Conservation (phyloP, 2,888 invertebrate species). For the Phania funesta region DNA sequence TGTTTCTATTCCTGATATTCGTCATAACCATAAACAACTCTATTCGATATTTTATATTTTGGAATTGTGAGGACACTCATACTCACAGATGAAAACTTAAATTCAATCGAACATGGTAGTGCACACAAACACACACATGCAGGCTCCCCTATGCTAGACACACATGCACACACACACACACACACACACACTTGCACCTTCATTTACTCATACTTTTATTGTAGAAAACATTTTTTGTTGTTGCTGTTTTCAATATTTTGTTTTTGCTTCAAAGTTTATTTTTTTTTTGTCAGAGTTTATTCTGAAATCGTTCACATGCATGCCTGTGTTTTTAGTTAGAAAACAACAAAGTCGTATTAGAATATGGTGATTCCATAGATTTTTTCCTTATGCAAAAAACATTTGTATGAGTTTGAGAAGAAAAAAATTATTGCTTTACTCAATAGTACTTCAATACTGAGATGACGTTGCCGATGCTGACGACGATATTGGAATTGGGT, state of each 20-base stretch:
- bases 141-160: conserved; percentile 19
- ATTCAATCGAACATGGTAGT: conserved; percentile 64
- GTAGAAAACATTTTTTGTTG: conserved; percentile 1
- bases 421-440: conserved; percentile 66
- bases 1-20: background rate
- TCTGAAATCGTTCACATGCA: conserved; percentile 18
- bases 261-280: conserved; percentile 34
- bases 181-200: background rate
- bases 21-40: background rate
- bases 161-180: background rate
- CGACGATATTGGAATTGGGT: background rate
- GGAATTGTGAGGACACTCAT: conserved; percentile 46
- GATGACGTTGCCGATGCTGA: conserved; percentile 55
- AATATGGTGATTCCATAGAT: conserved; percentile 74
- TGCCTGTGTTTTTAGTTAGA: conserved; percentile 41
- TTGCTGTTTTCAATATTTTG: conserved; percentile 45
- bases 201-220: background rate
- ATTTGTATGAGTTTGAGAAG: conserved; percentile 52
- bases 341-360: conserved; percentile 58
- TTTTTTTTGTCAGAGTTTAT: background rate
- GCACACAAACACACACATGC: conserved; percentile 62
- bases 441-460: conserved; percentile 64
- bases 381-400: conserved; percentile 73
- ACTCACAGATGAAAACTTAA: conserved; percentile 63
- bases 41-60: conserved; percentile 27